These are phyloP conservation scores for Tinamus guttatus DNA, from an alignment of 2,113 vertebrate species.

Conservation along the genomic window DNA sequence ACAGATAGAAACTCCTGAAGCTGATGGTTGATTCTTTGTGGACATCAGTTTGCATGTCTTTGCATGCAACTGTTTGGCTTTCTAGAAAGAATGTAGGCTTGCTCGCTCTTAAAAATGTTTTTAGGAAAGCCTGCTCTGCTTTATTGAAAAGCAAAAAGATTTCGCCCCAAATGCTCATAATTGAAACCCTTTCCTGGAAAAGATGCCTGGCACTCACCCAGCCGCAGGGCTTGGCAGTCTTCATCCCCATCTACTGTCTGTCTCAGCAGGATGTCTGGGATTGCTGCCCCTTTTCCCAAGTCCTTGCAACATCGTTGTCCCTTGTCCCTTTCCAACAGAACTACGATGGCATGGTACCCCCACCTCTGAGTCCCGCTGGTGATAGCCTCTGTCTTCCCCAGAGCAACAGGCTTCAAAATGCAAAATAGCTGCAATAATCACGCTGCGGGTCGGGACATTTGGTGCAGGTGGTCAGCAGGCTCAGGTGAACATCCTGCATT, in stretches of 20 bases:
- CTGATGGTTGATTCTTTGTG: background rate
- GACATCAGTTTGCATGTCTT: background rate
- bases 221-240: background rate
- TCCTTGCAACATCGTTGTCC: background rate
- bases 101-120: background rate
- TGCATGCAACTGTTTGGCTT: background rate
- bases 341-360: background rate
- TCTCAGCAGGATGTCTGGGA: background rate
- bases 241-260: background rate
- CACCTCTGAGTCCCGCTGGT: background rate
- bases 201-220: background rate
- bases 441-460: background rate
- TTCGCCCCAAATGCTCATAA: background rate
- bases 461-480: background rate
- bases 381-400: fast-evolving
- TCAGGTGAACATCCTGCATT: background rate
- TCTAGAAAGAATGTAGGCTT: background rate
- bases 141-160: background rate
- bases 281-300: background rate
- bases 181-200: background rate
- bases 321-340: background rate
- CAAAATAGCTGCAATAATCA: background rate
- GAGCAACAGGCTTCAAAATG: background rate
- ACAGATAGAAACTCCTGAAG: background rate
- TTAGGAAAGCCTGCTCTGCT: background rate